Conservation (phyloP, 1,140 invertebrate species). For the Goniozus legneri region DNA sequence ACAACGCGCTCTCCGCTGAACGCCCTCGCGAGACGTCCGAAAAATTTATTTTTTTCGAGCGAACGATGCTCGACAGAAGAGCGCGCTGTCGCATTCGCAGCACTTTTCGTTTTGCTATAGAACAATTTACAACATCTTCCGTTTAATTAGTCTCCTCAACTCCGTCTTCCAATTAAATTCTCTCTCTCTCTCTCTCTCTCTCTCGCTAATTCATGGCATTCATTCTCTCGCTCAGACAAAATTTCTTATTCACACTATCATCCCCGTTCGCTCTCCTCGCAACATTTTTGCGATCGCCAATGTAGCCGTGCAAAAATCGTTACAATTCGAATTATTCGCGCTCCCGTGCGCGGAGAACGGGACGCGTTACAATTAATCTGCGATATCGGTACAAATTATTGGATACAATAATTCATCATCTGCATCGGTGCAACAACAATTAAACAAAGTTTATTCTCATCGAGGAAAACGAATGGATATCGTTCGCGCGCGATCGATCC, state of each 20-base stretch:
- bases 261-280: background rate
- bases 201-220: too few species aligned
- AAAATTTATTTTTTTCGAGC: too few species aligned
- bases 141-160: slow-evolving; percentile 38
- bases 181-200: slow-evolving; percentile 5
- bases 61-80: slow-evolving; percentile 20
- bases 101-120: slow-evolving; percentile 40
- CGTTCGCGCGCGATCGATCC: background rate
- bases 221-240: too few species aligned
- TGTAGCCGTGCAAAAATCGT: too few species aligned
- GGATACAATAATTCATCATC: slow-evolving; percentile 2
- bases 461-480: slow-evolving; percentile 21
- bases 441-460: slow-evolving; percentile 24
- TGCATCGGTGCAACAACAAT: slow-evolving; percentile 20
- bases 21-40: too few species aligned
- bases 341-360: too few species aligned
- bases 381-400: background rate
- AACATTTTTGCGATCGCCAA: too few species aligned
- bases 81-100: slow-evolving; percentile 29
- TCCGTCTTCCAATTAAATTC: slow-evolving; percentile 26
- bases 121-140: slow-evolving; percentile 43
- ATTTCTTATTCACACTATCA: too few species aligned
- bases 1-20: slow-evolving; percentile 18
- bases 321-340: too few species aligned
- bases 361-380: too few species aligned